Evolutionary conservation across 2,113 vertebrate species (phyloP), one percentile per base, ranked within the genome.

Genomic region (Phyllopteryx taeniolatus): DNA sequence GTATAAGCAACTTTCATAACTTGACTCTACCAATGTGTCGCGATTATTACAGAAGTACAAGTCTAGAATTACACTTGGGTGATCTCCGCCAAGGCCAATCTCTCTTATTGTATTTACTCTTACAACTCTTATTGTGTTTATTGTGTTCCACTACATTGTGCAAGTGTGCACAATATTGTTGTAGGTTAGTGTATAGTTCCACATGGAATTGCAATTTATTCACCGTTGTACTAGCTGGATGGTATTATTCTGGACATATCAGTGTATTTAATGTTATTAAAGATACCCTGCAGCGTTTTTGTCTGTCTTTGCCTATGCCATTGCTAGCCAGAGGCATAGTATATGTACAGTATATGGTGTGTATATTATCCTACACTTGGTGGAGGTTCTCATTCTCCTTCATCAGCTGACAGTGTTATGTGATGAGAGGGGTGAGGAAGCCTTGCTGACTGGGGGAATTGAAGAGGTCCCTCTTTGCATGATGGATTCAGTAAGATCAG

Each of bases 371-470:
- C 75, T 59, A 51, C 82, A 72, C 65, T 61, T 60, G 73, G 63
- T 61, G 27, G 53, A 66, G 63, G 74, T 71, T 76, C 67, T 44
- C 46, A 77, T 83, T 79, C 75, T 73, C 75, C 76, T 76, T 71
- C 75, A 83, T 87, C 82, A 87, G 87, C 79, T 83, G 79, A 83
- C 84, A 70, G 72, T 80, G 62, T 89, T 66, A 82, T 83, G 87
- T 84, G 85, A 79, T 85, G 65, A 79, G 49, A 78, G 74, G 85
- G 83, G 77, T 89, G 81, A 86, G 78, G 73, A 49, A 83, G 84
- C 63, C 88, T 74, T 91, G 88, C 91, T 92, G 91, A 92, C 90
- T 81, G 81, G 79, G 82, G 75, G 82, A 87, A 90, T 90, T 89
- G 89, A 83, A 86, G 88, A 90, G 76, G 83, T 88, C 78, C 81